Evolutionary conservation across 2,113 vertebrate genomes (phyloP), one percentile per base, ranked within the genome.

Genomic region (Nibea albiflora): DNA sequence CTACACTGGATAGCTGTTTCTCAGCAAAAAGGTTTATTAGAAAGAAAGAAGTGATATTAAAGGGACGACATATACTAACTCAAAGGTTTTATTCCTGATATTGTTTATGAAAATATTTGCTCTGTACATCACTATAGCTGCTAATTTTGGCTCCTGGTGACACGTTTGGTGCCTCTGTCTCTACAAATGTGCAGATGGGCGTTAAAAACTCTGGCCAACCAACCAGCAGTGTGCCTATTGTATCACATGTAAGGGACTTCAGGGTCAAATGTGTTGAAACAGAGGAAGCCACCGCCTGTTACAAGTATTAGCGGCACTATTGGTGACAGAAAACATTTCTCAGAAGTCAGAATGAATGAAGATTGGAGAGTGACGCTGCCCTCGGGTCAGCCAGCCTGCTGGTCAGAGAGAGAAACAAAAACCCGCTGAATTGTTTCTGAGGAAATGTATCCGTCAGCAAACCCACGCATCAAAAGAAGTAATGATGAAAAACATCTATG

Each of bases 61-160:
- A 93, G 86, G 92, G 91, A 93, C n/a, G 50, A 78, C 67, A 74
- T 88, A 78, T 81, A 78, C 35, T 9, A 39, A 39, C 65, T 81
- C 69, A 88, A 83, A 87, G 58, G 22, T 81, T 89, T 92, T 88
- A 89, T 83, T 85, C 92, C 88, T 92, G 80, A 71, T 92, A 84
- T 81, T 86, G 42, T 78, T 82, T n/a, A 15, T 93, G 90, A 90
- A 95, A 95, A 94, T 95, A 93, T 96, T 97, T 97, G 96, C 96
- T 97, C 95, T 97, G 94, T 74, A 85, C 73, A 35, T 74, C 5
- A 20, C 19, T 24, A 28, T n/a, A 53, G 66, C 54, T 69, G 64
- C 71, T 83, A 20, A 10, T 53, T 66, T 70, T 14, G 60, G 68
- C 57, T 73, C 62, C 9, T 2, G 20, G 28, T 63, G 56, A 50